Percentiles rank a stretch among this genome's conserved stretches.
These are phyloP conservation scores for Myiotriccus ornatus DNA, from an alignment of 2,797 vertebrate species.

Conservation along the genomic window DNA sequence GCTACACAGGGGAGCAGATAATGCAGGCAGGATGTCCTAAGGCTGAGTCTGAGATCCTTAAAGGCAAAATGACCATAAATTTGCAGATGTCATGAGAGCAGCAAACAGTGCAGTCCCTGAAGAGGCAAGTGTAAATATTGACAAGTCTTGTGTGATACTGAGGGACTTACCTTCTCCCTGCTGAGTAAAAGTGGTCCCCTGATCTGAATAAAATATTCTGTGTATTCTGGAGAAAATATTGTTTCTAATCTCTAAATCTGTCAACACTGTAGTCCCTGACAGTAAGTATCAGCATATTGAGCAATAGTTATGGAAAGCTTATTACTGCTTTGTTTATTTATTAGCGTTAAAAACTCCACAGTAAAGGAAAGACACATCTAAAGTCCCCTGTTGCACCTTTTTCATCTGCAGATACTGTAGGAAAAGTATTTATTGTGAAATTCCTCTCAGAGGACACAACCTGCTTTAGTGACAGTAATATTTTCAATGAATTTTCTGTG, in stretches of 20 bases:
- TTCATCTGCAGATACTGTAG: background rate
- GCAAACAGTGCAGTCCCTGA: fast-evolving
- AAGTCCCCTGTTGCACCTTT: background rate
- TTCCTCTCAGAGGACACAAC: background rate
- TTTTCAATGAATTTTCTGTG: background rate
- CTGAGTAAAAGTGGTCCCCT: background rate
- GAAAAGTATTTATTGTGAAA: background rate
- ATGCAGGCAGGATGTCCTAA: background rate
- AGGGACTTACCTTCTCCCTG: background rate
- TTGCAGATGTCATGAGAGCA: background rate
- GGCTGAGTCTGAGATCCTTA: background rate
- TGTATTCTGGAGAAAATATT: background rate
- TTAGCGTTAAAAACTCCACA: background rate
- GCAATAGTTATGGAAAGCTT: background rate
- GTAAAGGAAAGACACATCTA: background rate
- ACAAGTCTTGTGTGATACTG: background rate
- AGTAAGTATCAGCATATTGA: background rate
- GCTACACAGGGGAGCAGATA: fast-evolving
- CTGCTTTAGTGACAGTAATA: background rate
- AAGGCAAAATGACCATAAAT: background rate
- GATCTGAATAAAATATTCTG: background rate
- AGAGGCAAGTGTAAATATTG: background rate
- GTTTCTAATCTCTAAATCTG: background rate
- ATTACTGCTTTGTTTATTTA: background rate
- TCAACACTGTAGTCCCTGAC: background rate